Conservation (phyloP, 1,140 invertebrate species). For the Cyphomyrmex costatus region DNA sequence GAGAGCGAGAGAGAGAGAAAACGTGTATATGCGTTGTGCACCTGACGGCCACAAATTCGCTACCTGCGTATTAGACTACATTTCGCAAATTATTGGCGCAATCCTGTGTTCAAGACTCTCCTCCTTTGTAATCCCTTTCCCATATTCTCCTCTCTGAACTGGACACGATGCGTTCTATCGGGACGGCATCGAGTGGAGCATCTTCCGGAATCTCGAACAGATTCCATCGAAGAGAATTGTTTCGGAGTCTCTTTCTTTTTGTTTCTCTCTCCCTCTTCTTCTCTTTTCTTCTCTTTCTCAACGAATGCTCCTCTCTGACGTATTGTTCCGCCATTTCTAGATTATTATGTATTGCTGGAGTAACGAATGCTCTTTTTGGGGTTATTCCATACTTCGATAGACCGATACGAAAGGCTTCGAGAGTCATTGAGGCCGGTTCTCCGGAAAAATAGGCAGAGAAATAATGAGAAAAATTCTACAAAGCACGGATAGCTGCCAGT, state of each 20-base stretch:
- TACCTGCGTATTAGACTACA: conserved; percentile 66
- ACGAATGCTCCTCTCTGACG: neutral
- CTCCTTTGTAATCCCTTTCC: neutral
- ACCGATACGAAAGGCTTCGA: conserved; percentile 6
- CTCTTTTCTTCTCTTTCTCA: neutral
- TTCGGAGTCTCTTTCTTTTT: neutral
- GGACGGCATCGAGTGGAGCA: conserved; percentile 24
- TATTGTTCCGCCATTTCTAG: conserved; percentile 34
- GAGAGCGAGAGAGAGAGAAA: conserved; percentile 19
- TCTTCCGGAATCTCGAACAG: conserved; percentile 56
- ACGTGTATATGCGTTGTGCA: conserved; percentile 13
- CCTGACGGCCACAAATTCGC: conserved; percentile 26
- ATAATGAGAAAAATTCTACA: neutral
- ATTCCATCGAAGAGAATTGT: conserved; percentile 54
- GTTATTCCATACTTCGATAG: conserved; percentile 2
- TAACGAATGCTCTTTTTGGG: conserved; percentile 41
- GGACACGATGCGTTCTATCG: conserved; percentile 43
- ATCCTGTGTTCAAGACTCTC: conserved; percentile 49
- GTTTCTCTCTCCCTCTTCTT: neutral
- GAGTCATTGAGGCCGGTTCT: neutral
- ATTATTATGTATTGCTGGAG: conserved; percentile 40
- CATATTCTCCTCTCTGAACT: neutral
- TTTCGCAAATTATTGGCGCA: conserved; percentile 76
- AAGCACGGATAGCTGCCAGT: neutral
- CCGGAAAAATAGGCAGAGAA: neutral